A percentile compares a stretch with the other conserved stretches of the same genome.
Conservation (phyloP, 2,113 vertebrate species). For the rat (Rattus norvegicus) region GRCr8 NC_086022.1:7068501-7069000, state of each 20-base stretch:
- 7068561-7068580: fast-evolving
- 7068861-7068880: neutral
- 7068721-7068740: neutral
- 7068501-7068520: neutral
- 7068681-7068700: neutral
- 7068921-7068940: neutral
- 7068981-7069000: too few species aligned
- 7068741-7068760: neutral
- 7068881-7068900: neutral
- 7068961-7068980: neutral
- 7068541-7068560: neutral
- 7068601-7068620: neutral
- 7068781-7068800: neutral
- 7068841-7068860: neutral
- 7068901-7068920: neutral
- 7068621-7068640: neutral
- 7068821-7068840: neutral
- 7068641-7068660: neutral
- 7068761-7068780: neutral
- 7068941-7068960: neutral
- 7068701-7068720: neutral
- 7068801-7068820: neutral
- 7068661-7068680: neutral
- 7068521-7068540: neutral
- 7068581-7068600: neutral